A percentile compares a stretch with the other conserved stretches of the same genome.
These are phyloP conservation scores for Arrhamphus sclerolepis DNA, from an alignment of 2,797 vertebrate genomes.

Conservation along the genomic window DNA sequence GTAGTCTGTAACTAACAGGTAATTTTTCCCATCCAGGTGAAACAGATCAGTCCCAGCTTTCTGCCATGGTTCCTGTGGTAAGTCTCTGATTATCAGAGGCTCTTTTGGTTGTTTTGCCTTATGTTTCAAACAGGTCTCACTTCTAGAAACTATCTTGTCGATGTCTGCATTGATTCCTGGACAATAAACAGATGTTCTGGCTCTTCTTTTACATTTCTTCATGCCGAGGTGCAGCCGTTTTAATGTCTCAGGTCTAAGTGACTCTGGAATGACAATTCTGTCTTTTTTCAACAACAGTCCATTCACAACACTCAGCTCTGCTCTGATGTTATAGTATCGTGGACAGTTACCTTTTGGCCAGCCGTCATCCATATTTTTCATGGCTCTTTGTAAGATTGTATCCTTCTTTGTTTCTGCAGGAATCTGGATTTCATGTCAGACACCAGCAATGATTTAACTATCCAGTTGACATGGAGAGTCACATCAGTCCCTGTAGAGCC, in stretches of 20 bases:
- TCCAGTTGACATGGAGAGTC: not conserved
- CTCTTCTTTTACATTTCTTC: conserved; percentile 10
- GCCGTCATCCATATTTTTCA: not conserved
- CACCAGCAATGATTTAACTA: not conserved
- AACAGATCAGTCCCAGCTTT: conserved; percentile 1
- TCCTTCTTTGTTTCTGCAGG: not conserved
- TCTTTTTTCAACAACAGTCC: too few species aligned
- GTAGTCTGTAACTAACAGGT: not conserved
- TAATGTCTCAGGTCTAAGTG: not conserved
- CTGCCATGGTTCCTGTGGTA: not conserved
- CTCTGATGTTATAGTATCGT: not conserved
- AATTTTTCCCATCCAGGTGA: not conserved
- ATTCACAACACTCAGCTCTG: not conserved
- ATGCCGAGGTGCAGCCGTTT: not conserved
- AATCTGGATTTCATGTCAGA: not conserved
- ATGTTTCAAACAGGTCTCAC: too few species aligned
- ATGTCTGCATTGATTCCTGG: conserved; percentile 1
- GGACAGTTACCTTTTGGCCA: too few species aligned
- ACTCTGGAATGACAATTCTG: conserved; percentile 1
- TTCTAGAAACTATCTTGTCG: not conserved
- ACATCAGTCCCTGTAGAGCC: not conserved
- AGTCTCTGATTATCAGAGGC: not conserved
- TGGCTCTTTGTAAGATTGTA: not conserved
- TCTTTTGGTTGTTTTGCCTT: not conserved
- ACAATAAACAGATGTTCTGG: conserved; percentile 21